Evolutionary conservation across 2,797 vertebrate genomes (phyloP).

Genomic region (Rhincodon typus): DNA sequence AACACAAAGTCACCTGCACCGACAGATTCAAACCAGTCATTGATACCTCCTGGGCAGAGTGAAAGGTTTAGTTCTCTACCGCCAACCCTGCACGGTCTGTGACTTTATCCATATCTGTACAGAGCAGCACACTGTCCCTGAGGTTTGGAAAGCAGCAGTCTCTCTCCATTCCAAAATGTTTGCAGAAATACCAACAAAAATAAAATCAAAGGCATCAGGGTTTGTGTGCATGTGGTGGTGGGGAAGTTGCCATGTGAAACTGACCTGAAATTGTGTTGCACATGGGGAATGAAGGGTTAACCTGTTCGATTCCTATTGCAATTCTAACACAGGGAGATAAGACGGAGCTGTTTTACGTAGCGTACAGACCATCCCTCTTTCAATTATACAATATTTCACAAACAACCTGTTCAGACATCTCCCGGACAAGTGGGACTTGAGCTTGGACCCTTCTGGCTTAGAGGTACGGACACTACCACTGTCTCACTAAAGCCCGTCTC

Average conservation of each 20-base stretch:
- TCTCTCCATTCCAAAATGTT: no score
- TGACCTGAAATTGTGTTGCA: neutral
- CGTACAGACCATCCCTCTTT: neutral
- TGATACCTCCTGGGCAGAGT: neutral
- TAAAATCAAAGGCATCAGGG: no score
- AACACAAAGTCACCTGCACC: no score
- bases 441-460: no score
- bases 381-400: neutral
- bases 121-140: neutral
- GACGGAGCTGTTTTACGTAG: neutral
- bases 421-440: no score
- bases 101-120: neutral
- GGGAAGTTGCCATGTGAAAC: neutral
- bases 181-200: no score
- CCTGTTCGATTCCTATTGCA: neutral
- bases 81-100: neutral
- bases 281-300: neutral
- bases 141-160: no score
- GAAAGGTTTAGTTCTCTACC: neutral
- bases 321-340: neutral
- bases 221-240: no score
- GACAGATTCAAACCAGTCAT: no score
- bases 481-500: no score
- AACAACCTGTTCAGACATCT: no score
- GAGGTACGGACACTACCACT: no score